Evolutionary conservation across 2,797 vertebrate genomes (phyloP).

Genomic region (Pelobates cultripes): DNA sequence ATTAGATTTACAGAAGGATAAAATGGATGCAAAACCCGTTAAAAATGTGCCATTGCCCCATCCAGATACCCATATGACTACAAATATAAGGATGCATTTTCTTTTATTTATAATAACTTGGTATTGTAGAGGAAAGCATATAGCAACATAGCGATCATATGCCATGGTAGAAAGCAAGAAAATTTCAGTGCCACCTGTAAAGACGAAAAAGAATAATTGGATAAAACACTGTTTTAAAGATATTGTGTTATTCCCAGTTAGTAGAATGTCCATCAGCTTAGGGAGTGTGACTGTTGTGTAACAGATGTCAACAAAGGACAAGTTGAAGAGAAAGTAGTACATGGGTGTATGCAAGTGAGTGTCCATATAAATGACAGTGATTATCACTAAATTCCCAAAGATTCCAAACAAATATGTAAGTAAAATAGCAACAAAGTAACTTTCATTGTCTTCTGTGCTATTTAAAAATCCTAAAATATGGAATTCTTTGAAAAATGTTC

Average conservation of each 20-base stretch:
- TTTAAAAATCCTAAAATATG: slow-evolving; percentile 8
- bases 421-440: slow-evolving; percentile 25
- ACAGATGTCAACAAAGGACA: slow-evolving; percentile 33
- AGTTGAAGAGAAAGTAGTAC: slow-evolving; percentile 34
- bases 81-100: slow-evolving; percentile 12
- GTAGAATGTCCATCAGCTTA: slow-evolving; percentile 41
- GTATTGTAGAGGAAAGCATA: slow-evolving; percentile 41
- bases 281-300: slow-evolving; percentile 37
- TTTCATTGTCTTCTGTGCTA: not conserved
- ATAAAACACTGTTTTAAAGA: slow-evolving; percentile 29
- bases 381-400: slow-evolving; percentile 32
- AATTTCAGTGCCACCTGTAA: slow-evolving; percentile 36
- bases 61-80: slow-evolving; percentile 22
- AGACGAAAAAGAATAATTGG: slow-evolving; percentile 39
- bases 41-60: slow-evolving; percentile 19
- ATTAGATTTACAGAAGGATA: slow-evolving; percentile 32
- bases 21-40: slow-evolving; percentile 16
- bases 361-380: slow-evolving; percentile 18
- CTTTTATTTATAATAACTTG: slow-evolving; percentile 31
- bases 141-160: slow-evolving; percentile 44
- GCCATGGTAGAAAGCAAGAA: slow-evolving; percentile 40
- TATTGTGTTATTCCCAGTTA: slow-evolving; percentile 30
- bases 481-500: slow-evolving; percentile 16
- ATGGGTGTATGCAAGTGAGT: slow-evolving; percentile 36
- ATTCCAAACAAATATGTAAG: slow-evolving; percentile 31